Evolutionary conservation across 2,797 vertebrate species (phyloP), one percentile per base, ranked within the genome.

Genomic region (Smutsia temminckii): DNA sequence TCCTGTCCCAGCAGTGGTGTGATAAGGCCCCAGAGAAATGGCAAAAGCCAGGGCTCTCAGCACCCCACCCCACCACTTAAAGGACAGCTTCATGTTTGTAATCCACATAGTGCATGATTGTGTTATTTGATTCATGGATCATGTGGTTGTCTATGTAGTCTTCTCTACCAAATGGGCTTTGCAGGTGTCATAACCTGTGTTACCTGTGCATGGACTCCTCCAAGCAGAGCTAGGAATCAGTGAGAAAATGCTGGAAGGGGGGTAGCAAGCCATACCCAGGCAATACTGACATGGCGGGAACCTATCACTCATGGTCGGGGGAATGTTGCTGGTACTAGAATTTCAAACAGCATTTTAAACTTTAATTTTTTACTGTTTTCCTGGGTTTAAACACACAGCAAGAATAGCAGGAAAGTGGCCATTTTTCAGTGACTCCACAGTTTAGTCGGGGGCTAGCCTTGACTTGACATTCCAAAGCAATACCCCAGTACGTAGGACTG

Each of bases 1-100:
- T 95, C 85, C 11, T 11, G 21, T 83, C 91, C 91, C 89, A 85
- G 61, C 10, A 91, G 68, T 16, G 12, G 9, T 78, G 87, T 74
- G 14, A 11, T 10, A 83, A 85, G 66, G 93, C 59, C 64, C 34
- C 89, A 78, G 59, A 74, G 66, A 95, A 95, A 89, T 0, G 49
- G 25, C 72, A 94, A 46, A 92, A 53, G 8, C 71, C 89, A 87
- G 11, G 27, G 18, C 69, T 57, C 91, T 59, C 94, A 87, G 12
- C 63, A 40, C 20, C 23, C 29, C 3, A 8, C 53, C 18, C 27
- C 8, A 55, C 27, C 9, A 72, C 32, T 71, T 27, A 16, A 91
- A 55, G 40, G 25, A 64, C 40, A 57, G 17, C 32, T 80, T 37
- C 77, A 66, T n/a, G 10, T 46, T 80, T 89, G 13, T 5, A 66